These are phyloP conservation scores for Cerceris rybyensis DNA, from an alignment of 2,888 invertebrate genomes.

Conservation along the genomic window DNA sequence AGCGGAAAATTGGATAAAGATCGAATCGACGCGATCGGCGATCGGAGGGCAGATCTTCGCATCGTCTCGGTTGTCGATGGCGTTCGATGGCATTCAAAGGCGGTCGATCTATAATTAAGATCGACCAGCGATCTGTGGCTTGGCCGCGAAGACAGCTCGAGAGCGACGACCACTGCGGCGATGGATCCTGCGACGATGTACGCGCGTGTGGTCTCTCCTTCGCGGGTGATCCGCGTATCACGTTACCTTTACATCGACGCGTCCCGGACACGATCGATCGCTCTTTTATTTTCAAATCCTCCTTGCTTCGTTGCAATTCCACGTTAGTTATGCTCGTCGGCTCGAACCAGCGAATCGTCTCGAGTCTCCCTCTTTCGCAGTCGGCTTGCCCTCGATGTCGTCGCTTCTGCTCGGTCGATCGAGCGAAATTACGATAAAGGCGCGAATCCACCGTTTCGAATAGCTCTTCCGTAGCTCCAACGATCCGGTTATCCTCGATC, in stretches of 20 bases:
- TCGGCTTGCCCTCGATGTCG: not conserved
- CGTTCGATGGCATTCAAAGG: not conserved
- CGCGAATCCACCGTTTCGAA: no score
- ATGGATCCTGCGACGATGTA: constrained; percentile 49
- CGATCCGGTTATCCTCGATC: no score
- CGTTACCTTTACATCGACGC: constrained; percentile 54
- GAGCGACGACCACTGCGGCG: constrained; percentile 47
- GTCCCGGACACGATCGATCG: constrained; percentile 32
- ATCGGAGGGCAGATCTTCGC: constrained; percentile 6
- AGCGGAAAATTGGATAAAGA: no score
- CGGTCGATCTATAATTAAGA: constrained; percentile 65
- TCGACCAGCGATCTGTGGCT: constrained; percentile 63
- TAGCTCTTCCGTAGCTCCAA: no score
- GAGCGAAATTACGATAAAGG: no score
- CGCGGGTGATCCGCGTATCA: constrained; percentile 52
- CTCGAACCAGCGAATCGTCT: not conserved
- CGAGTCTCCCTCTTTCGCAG: not conserved
- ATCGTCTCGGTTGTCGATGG: not conserved
- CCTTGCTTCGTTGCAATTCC: constrained; percentile 7
- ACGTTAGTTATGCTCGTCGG: constrained; percentile 28
- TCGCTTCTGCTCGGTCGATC: no score
- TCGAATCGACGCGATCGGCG: not conserved
- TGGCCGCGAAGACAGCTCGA: constrained; percentile 52
- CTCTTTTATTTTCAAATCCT: constrained; percentile 33
- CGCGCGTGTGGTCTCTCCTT: constrained; percentile 66